A percentile compares a stretch with the other conserved stretches of the same genome.
phyloP scores from a whole-genome alignment of 2,113 vertebrate genomes.

The Coregonus clupeaformis region DNA sequence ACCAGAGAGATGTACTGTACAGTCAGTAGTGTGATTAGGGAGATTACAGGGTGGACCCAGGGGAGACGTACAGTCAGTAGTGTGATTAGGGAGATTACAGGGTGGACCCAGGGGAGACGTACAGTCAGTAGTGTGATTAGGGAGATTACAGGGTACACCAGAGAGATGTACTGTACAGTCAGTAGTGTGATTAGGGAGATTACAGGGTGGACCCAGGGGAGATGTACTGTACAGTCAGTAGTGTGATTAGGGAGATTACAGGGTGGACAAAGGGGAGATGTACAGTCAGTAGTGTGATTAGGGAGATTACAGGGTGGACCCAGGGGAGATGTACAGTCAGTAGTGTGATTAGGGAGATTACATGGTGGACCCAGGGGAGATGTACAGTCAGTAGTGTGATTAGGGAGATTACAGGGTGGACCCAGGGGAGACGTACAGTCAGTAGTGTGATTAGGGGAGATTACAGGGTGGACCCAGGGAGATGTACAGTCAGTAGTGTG shows the following conservation, averaged over 20 bases:
- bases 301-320: neutral
- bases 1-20: neutral
- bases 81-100: slow-evolving; percentile 7
- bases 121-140: slow-evolving; percentile 9
- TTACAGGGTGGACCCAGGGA: neutral
- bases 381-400: slow-evolving; percentile 13
- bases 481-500: slow-evolving; percentile 11
- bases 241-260: slow-evolving; percentile 15
- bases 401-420: neutral
- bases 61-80: slow-evolving; percentile 10
- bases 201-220: neutral
- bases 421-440: neutral
- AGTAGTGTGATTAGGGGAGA: slow-evolving; percentile 15
- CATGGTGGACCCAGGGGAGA: neutral
- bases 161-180: neutral
- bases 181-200: slow-evolving; percentile 19
- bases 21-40: slow-evolving; percentile 11
- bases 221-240: neutral
- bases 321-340: neutral
- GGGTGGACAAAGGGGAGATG: neutral
- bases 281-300: slow-evolving; percentile 10
- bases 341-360: slow-evolving; percentile 19
- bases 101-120: neutral
- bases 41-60: neutral
- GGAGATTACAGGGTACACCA: slow-evolving; percentile 1